Evolutionary conservation across 2,888 invertebrate species (phyloP), one percentile per base, ranked within the genome.

Genomic region (Mythimna loreyi): DNA sequence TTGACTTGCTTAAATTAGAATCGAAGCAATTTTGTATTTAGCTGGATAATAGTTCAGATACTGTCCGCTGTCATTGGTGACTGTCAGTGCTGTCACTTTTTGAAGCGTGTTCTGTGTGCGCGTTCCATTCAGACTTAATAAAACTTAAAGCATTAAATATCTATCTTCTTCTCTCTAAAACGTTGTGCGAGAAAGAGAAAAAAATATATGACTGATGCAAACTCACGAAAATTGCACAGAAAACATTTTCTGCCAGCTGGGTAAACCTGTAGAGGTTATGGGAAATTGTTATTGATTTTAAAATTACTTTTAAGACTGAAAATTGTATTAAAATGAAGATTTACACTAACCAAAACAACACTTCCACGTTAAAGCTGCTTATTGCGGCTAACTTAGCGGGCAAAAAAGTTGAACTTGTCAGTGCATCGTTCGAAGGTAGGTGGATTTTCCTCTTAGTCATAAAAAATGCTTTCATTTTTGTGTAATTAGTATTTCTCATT

Each of bases 281-380:
- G 84, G 56, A 78, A 84, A 79, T 67, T 80, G 72, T 77, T 75
- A 72, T 82, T 81, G 63, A 74, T 75, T 59, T 70, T 58, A 67
- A 77, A 71, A 64, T 52, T 73, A 78, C 68, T 8, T 67, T 80
- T 78, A 84, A 75, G 83, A 84, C 84, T 83, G 78, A 82, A 84
- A 81, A 80, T 66, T 84, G 75, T 79, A 80, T 81, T 74, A 73
- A 97, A 94, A 97, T 98, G 97, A 97, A 97, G 88, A 96, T 98
- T 78, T 97, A 96, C 80, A 97, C 98, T 13, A 98, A 98, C 88
- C 97, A 97, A 86, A 97, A 97, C 84, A 98, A 98, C 92, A 97
- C 98, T 40, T 97, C 97, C 25, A 97, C 97, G 28, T 93, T 98
- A 77, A 98, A 98, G 91, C 89, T 98, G 78, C 87, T 98, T 36